Evolutionary conservation across 1,140 invertebrate genomes (phyloP).

Genomic region (Ceratosolen solmsi): DNA sequence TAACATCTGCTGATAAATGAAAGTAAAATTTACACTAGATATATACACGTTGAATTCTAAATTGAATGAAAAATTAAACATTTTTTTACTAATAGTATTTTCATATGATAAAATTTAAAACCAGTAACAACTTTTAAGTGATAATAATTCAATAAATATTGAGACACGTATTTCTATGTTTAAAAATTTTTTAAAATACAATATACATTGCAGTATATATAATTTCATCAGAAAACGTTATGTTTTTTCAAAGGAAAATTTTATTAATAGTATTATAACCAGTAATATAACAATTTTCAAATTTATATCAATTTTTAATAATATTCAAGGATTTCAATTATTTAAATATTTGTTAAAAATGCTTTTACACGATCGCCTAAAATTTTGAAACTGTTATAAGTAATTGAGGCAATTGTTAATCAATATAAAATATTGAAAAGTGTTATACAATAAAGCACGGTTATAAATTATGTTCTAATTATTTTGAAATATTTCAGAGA

Average conservation of each 20-base stretch:
- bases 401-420: slow-evolving; percentile 48
- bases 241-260: too few relatives aligned
- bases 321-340: neutral
- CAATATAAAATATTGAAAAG: slow-evolving; percentile 21
- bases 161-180: too few relatives aligned
- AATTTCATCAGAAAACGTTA: neutral
- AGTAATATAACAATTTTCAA: slow-evolving; percentile 8
- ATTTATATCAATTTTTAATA: neutral
- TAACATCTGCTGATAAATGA: slow-evolving; percentile 11
- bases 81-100: neutral
- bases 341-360: neutral
- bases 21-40: slow-evolving; percentile 20
- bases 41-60: neutral
- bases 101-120: too few relatives aligned
- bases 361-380: slow-evolving; percentile 56
- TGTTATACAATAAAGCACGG: slow-evolving; percentile 25
- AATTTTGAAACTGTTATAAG: slow-evolving; percentile 62
- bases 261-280: neutral
- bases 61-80: neutral
- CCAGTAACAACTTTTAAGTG: too few relatives aligned
- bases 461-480: slow-evolving; percentile 33
- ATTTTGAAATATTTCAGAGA: slow-evolving; percentile 56
- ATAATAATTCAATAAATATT: too few relatives aligned
- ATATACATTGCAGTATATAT: neutral
- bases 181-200: too few relatives aligned